Base-by-base conservation (phyloP, 2,113 vertebrate species). In the Heliornis fulica region DNA sequence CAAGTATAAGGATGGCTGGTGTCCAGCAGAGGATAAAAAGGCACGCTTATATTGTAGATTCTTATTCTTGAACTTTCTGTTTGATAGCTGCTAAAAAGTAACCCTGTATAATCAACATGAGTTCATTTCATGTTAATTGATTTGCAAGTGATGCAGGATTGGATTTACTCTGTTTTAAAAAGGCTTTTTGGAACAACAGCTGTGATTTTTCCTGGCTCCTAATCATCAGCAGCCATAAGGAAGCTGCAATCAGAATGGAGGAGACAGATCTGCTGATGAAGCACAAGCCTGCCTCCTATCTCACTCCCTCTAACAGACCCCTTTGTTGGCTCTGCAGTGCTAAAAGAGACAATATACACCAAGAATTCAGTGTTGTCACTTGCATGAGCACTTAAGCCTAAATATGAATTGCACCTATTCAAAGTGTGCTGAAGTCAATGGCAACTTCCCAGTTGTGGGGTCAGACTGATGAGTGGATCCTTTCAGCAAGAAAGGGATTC, bases 221-320 rank as follows among this genome's bases (percentile, higher is more conserved):
- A 75, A 88, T 83, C 72, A 92, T 31, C 64, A 87, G 8, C 61
- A 91, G 43, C 83, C 84, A 17, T 83, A 95, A 94, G 74, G 77
- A 95, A 95, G 82, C 81, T 71, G 72, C 69, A 94, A 10, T 93
- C 77, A 85, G 84, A 94, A 79, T 5, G 10, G 56, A 93, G 46
- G 53, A 95, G 94, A 93, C 78, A 56, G 87, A 96, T 94, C 59
- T 94, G 93, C 91, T 97, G 93, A 95, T 76, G 70, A 91, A 94
- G 93, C 91, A 91, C 83, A 93, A 96, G 61, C 70, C 57, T 93
- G 46, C 22, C 31, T 91, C 0, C 0, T 54, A 60, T 65, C 74
- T 60, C n/a, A 89, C 83, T 89, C 72, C 64, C 61, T 72, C 43
- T 69, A 1, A 0, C 83, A 87, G 59, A 53, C 26, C 53, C 20